These are phyloP conservation scores for Cyclura pinguis DNA, from an alignment of 2,797 vertebrate species.

Conservation along the genomic window DNA sequence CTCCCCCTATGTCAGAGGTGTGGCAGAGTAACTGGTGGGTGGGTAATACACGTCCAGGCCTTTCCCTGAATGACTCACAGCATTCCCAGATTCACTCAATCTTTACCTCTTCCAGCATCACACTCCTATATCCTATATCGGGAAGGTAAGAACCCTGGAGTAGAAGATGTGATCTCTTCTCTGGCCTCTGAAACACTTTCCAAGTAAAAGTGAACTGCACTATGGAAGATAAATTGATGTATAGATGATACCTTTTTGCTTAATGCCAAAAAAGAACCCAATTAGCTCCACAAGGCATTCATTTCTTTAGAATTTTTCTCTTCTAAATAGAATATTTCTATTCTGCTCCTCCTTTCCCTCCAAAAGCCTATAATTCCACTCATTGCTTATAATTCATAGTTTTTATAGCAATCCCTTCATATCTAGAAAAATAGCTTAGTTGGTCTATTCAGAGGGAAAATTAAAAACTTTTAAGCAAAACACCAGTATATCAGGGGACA, in stretches of 20 bases:
- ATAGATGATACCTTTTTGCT: neutral
- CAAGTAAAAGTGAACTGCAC: neutral
- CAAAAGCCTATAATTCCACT: too few relatives aligned
- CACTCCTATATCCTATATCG: neutral
- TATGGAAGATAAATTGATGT: neutral
- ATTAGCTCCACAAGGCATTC: neutral
- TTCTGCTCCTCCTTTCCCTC: too few relatives aligned
- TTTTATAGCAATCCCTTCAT: neutral
- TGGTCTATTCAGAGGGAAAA: neutral
- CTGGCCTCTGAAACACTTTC: neutral
- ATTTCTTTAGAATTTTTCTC: too few relatives aligned
- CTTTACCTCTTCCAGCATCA: neutral
- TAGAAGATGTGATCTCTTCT: neutral
- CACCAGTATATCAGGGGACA: neutral
- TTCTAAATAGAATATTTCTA: too few relatives aligned
- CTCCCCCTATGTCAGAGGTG: neutral
- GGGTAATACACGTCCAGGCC: neutral
- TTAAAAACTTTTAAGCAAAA: too few relatives aligned
- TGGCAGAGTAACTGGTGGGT: neutral
- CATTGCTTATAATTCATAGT: too few relatives aligned
- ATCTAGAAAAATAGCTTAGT: neutral
- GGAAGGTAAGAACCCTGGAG: neutral
- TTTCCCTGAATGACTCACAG: neutral
- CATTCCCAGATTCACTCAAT: neutral
- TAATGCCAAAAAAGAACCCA: neutral